Conservation (phyloP, 2,797 vertebrate species). For the Poeciliopsis presidionis region DNA sequence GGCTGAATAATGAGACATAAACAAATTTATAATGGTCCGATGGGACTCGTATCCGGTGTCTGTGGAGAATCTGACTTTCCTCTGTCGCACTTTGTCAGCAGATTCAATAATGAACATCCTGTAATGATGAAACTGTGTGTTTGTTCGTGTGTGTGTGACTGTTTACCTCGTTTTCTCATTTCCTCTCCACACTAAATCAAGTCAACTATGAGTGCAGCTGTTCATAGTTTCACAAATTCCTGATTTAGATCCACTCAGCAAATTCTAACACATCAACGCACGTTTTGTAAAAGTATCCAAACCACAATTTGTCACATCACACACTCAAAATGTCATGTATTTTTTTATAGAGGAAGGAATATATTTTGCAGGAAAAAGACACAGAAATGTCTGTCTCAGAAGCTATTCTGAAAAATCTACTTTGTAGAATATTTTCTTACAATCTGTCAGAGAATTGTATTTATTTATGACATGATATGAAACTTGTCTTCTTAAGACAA, state of each 20-base stretch:
- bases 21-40: constrained; percentile 72
- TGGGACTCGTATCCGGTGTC: constrained; percentile 65
- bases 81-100: constrained; percentile 45
- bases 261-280: background rate
- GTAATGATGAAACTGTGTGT: constrained; percentile 8
- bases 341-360: background rate
- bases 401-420: background rate
- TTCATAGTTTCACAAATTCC: constrained; percentile 37
- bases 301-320: background rate
- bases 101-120: constrained; percentile 25
- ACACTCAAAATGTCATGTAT: background rate
- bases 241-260: constrained; percentile 28
- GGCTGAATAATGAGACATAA: constrained; percentile 49
- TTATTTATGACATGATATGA: no score
- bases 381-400: background rate
- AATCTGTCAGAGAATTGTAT: no score
- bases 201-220: constrained; percentile 48
- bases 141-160: constrained; percentile 11
- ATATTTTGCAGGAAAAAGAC: background rate
- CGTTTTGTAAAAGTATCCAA: background rate
- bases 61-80: constrained; percentile 48
- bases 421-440: background rate
- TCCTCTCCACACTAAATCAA: constrained; percentile 51
- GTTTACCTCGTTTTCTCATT: constrained; percentile 38
- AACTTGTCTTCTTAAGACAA: no score